phyloP scores from a whole-genome alignment of 2,888 invertebrate genomes.

The Athalia cordata region DNA sequence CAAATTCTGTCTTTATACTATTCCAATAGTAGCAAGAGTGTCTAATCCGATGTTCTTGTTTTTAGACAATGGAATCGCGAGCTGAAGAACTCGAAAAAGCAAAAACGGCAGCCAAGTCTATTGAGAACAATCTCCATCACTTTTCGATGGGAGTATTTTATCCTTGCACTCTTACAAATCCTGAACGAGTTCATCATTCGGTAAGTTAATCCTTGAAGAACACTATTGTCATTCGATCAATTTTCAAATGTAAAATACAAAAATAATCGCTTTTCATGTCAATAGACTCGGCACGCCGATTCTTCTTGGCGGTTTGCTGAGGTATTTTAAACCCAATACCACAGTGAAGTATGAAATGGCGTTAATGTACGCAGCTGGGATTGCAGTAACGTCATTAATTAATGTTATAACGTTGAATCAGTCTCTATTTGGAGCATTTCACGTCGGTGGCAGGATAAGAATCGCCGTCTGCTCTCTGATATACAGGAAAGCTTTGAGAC shows the following conservation, averaged over 20 bases:
- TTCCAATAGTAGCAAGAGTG: neutral
- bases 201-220: slow-evolving; percentile 48
- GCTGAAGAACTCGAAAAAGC: slow-evolving; percentile 65
- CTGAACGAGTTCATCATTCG: slow-evolving; percentile 70
- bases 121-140: slow-evolving; percentile 73
- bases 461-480: slow-evolving; percentile 89
- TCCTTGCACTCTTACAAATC: slow-evolving; percentile 73
- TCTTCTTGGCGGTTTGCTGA: slow-evolving; percentile 79
- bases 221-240: too few species aligned
- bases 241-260: too few species aligned
- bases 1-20: slow-evolving; percentile 6
- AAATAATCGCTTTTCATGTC: neutral
- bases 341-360: slow-evolving; percentile 62
- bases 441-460: slow-evolving; percentile 88
- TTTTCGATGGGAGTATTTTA: slow-evolving; percentile 72
- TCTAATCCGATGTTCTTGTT: neutral
- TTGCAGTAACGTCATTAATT: slow-evolving; percentile 64
- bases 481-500: slow-evolving; percentile 85
- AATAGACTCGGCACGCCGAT: slow-evolving; percentile 81
- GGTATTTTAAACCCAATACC: slow-evolving; percentile 76
- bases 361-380: slow-evolving; percentile 66
- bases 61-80: slow-evolving; percentile 75
- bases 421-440: slow-evolving; percentile 80
- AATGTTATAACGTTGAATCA: slow-evolving; percentile 81
- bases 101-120: slow-evolving; percentile 71